These are phyloP conservation scores for Frankliniella fusca DNA, from an alignment of 2,888 invertebrate genomes.

Conservation along the genomic window DNA sequence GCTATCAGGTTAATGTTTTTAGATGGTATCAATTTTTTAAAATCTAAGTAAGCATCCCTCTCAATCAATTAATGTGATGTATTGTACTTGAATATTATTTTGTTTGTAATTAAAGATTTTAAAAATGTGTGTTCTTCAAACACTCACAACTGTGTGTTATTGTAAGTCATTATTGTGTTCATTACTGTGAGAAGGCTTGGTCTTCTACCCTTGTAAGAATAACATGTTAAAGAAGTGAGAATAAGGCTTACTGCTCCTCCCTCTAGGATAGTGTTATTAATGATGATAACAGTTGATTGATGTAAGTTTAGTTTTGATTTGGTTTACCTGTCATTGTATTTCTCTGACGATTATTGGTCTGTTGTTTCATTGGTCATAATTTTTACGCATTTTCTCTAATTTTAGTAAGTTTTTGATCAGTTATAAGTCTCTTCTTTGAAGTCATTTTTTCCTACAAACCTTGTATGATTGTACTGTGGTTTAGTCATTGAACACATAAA, in stretches of 20 bases:
- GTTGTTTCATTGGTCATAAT: not conserved
- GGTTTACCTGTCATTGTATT: no score
- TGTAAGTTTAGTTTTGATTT: no score
- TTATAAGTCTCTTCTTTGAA: not conserved
- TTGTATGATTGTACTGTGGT: not conserved
- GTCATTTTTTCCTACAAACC: no score
- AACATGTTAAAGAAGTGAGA: no score
- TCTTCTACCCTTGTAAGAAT: no score
- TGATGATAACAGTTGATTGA: no score
- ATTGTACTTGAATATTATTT: not conserved
- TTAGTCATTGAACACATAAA: not conserved
- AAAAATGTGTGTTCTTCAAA: not conserved
- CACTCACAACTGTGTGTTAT: not conserved
- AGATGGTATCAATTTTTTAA: no score
- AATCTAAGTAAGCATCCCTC: not conserved
- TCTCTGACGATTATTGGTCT: no score
- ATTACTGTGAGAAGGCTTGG: not conserved
- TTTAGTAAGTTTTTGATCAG: not conserved
- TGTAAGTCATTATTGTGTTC: not conserved
- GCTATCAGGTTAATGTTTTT: no score
- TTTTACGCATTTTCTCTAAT: not conserved
- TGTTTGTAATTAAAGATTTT: slow-evolving; percentile 10
- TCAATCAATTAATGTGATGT: not conserved
- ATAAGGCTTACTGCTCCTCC: no score
- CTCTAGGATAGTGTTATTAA: no score